These are phyloP conservation scores for Phlogophora meticulosa DNA, from an alignment of 2,888 invertebrate species.

Conservation along the genomic window DNA sequence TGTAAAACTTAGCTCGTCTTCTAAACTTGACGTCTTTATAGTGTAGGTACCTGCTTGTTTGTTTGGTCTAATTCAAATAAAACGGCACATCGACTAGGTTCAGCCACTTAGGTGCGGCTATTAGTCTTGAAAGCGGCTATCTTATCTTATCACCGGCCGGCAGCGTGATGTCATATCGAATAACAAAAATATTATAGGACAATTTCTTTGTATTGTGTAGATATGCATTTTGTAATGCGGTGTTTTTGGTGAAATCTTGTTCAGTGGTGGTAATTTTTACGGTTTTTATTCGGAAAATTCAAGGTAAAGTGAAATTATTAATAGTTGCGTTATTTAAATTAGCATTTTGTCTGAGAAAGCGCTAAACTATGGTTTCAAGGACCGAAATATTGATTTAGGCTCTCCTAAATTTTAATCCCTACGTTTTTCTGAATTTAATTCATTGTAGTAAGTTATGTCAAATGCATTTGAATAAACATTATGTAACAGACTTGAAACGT, in stretches of 20 bases:
- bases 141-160: conserved; percentile 82
- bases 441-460: background rate
- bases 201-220: conserved; percentile 44
- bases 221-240: conserved; percentile 64
- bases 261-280: conserved; percentile 35
- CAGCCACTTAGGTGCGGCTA: conserved; percentile 73
- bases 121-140: conserved; percentile 76
- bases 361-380: conserved; percentile 25
- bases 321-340: conserved; percentile 2
- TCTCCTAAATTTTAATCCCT: background rate
- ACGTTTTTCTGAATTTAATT: conserved; percentile 10
- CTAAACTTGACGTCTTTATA: conserved; percentile 6
- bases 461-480: conserved; percentile 45
- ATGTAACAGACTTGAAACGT: conserved; percentile 46
- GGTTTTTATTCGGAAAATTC: conserved; percentile 47
- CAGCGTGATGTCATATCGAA: conserved; percentile 79
- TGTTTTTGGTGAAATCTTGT: conserved; percentile 59
- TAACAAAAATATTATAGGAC: conserved; percentile 73
- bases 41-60: conserved; percentile 15
- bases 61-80: conserved; percentile 56
- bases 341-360: conserved; percentile 13
- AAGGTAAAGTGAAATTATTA: conserved; percentile 42
- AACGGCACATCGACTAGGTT: conserved; percentile 56
- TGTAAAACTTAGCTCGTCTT: conserved; percentile 4
- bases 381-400: background rate